Percentiles rank a stretch among this genome's conserved stretches.
Conservation (phyloP, 1,140 invertebrate species). For the Rhyzopertha dominica region DNA sequence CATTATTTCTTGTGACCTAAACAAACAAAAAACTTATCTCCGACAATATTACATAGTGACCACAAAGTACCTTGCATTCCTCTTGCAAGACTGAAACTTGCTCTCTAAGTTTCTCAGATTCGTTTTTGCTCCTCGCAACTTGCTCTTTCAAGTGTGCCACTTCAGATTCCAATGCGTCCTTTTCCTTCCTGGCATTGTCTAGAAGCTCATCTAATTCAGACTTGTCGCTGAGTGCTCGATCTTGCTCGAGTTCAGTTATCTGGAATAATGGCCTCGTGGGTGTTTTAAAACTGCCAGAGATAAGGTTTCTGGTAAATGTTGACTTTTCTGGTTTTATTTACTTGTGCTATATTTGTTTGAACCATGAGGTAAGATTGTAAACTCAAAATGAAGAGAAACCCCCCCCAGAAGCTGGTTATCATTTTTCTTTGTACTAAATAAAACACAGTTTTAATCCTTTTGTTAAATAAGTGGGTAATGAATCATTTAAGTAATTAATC, state of each 20-base stretch:
- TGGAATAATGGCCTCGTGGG: no score
- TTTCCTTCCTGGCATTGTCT: conserved; percentile 63
- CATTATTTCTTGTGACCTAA: conserved; percentile 69
- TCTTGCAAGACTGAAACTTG: conserved; percentile 69
- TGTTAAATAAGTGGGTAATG: no score
- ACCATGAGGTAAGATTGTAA: no score
- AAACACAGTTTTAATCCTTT: no score
- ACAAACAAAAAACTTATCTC: conserved; percentile 10
- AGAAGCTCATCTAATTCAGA: conserved; percentile 66
- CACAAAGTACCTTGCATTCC: conserved; percentile 61
- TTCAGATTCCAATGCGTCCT: conserved; percentile 63
- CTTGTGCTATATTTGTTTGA: no score
- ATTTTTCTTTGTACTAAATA: no score
- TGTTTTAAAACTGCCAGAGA: no score
- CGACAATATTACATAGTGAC: background rate
- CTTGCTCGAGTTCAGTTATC: conserved; percentile 59
- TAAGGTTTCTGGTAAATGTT: no score
- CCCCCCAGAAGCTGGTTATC: no score
- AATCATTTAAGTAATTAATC: no score
- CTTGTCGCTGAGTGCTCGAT: conserved; percentile 55
- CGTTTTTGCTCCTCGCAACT: conserved; percentile 68
- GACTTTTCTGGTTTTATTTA: no score
- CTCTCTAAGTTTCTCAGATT: conserved; percentile 67
- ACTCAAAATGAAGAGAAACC: no score
- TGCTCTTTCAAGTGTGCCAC: conserved; percentile 72